Percentiles rank a stretch among this genome's conserved stretches.
Evolutionary conservation across 2,888 invertebrate genomes (phyloP).

Genomic region (Platynereis dumerilii): DNA sequence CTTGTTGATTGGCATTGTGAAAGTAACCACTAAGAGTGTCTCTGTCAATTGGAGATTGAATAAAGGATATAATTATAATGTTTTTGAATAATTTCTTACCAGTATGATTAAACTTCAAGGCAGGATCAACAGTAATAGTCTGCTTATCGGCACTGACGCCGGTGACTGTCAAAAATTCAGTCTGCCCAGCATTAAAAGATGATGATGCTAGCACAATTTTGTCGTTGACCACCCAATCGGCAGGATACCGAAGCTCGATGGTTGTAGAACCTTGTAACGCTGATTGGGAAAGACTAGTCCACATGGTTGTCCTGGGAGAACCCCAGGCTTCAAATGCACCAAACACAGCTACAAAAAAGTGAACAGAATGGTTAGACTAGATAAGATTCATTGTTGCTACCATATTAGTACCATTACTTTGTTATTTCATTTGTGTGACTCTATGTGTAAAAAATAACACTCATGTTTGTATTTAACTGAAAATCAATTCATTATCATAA

Average conservation of each 20-base stretch:
- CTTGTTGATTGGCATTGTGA: too few relatives aligned
- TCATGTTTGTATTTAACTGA: too few relatives aligned
- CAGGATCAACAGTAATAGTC: constrained; percentile 42
- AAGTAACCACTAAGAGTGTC: too few relatives aligned
- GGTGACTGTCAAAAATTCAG: constrained; percentile 32
- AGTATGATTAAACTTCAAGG: constrained; percentile 44
- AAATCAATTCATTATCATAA: too few relatives aligned
- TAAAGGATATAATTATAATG: too few relatives aligned
- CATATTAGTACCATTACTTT: too few relatives aligned
- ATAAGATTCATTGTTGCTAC: too few relatives aligned
- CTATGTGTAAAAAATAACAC: too few relatives aligned
- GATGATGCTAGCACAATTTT: constrained; percentile 34
- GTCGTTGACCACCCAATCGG: constrained; percentile 37
- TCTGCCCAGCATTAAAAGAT: constrained; percentile 29
- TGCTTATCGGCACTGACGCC: constrained; percentile 30
- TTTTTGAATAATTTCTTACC: too few relatives aligned
- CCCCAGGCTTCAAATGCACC: constrained; percentile 41
- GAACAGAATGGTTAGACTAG: too few relatives aligned
- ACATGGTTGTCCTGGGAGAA: constrained; percentile 18
- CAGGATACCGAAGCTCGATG: constrained; percentile 28
- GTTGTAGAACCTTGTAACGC: constrained; percentile 25
- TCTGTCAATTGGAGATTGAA: too few relatives aligned
- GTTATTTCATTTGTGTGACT: too few relatives aligned
- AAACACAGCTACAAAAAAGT: constrained; percentile 34
- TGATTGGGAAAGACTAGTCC: constrained; percentile 34